Evolutionary conservation across 2,113 vertebrate genomes (phyloP).

Genomic region (Crotophaga sulcirostris): DNA sequence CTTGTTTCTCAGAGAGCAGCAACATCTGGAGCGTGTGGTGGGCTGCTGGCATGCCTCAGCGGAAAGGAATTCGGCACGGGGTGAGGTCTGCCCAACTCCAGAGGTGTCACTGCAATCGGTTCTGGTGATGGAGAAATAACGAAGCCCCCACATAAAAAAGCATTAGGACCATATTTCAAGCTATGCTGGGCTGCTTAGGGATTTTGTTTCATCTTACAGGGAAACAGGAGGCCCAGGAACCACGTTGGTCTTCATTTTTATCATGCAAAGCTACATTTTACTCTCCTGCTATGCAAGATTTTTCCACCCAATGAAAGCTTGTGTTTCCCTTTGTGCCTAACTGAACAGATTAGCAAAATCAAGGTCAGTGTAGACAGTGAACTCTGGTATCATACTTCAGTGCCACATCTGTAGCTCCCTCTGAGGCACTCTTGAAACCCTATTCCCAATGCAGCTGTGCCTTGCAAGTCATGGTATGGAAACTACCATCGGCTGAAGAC

Average conservation of each 20-base stretch:
- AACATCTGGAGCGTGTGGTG: slow-evolving; percentile 74
- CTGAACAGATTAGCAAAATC: background rate
- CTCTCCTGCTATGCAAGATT: background rate
- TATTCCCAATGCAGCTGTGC: background rate
- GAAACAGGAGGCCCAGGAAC: background rate
- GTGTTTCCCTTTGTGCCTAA: background rate
- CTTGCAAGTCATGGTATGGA: fast-evolving
- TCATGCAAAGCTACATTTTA: background rate
- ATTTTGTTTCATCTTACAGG: slow-evolving; percentile 46
- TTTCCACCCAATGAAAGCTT: background rate
- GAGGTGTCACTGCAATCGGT: slow-evolving; percentile 74
- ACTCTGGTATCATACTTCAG: background rate
- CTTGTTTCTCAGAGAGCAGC: slow-evolving; percentile 74
- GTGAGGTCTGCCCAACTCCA: slow-evolving; percentile 75
- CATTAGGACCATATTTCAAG: background rate
- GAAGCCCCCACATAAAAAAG: slow-evolving; percentile 37
- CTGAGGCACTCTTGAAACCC: background rate
- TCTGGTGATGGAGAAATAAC: slow-evolving; percentile 68
- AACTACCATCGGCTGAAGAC: background rate
- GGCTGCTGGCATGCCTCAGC: slow-evolving; percentile 71
- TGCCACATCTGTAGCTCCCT: background rate
- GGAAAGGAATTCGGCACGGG: slow-evolving; percentile 69
- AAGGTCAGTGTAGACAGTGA: slow-evolving; percentile 23
- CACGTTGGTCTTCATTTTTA: background rate
- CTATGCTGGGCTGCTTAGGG: background rate